phyloP scores from a whole-genome alignment of 2,888 invertebrate genomes.

The Leptothorax acervorum region DNA sequence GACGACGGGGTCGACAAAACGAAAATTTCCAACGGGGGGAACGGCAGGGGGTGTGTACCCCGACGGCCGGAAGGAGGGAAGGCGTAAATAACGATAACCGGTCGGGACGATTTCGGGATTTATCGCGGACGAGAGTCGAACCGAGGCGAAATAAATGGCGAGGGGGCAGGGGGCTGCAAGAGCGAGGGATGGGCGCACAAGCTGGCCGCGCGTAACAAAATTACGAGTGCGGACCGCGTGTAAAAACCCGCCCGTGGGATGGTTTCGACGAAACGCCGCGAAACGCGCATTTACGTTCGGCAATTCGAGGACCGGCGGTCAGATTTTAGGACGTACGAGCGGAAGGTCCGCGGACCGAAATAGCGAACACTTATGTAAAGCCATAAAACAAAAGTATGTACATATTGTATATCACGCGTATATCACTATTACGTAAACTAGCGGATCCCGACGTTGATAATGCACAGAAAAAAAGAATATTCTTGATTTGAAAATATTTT shows the following conservation, averaged over 20 bases:
- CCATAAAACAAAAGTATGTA: background rate
- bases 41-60: background rate
- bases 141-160: slow-evolving; percentile 25
- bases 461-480: too few species aligned
- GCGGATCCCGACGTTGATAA: too few species aligned
- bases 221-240: slow-evolving; percentile 55
- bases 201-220: slow-evolving; percentile 52
- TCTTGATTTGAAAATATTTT: too few species aligned
- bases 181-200: too few species aligned
- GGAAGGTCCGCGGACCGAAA: background rate
- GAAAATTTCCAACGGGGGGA: slow-evolving; percentile 6
- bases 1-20: slow-evolving; percentile 13
- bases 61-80: background rate
- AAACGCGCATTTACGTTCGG: background rate
- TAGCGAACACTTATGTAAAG: background rate
- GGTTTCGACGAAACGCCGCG: slow-evolving; percentile 14
- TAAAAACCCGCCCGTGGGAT: slow-evolving; percentile 47
- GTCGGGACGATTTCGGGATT: slow-evolving; percentile 63
- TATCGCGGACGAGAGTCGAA: slow-evolving; percentile 51
- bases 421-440: too few species aligned
- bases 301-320: background rate
- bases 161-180: background rate
- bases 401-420: too few species aligned
- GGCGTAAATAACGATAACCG: slow-evolving; percentile 65
- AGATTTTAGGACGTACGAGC: background rate